These are phyloP conservation scores for Orchesella cincta DNA, from an alignment of 1,140 invertebrate genomes.

Conservation along the genomic window DNA sequence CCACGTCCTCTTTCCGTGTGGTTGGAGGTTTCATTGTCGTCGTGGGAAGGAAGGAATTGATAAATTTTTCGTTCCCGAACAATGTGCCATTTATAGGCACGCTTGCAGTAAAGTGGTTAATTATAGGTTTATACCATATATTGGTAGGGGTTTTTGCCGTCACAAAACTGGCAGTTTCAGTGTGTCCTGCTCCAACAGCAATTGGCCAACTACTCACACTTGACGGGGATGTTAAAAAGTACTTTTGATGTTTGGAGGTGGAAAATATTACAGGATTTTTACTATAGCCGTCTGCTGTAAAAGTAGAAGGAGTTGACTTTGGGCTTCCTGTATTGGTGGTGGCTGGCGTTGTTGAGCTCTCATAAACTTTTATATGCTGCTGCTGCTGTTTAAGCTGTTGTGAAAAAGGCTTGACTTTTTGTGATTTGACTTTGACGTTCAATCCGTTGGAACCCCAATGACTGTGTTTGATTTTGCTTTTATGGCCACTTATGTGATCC, in stretches of 20 bases:
- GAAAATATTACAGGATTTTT: neutral
- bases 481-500: constrained; percentile 2
- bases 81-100: constrained; percentile 8
- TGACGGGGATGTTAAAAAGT: neutral
- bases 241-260: neutral
- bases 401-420: neutral
- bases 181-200: neutral
- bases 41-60: neutral
- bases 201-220: neutral
- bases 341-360: neutral
- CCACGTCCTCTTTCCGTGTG: neutral
- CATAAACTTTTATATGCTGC: constrained; percentile 19
- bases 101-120: constrained; percentile 35
- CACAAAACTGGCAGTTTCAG: constrained; percentile 10
- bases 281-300: neutral
- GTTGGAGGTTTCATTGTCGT: neutral
- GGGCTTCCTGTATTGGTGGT: too few species aligned
- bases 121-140: constrained; percentile 44
- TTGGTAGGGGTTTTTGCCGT: constrained; percentile 32
- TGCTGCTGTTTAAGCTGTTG: neutral
- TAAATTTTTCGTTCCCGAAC: neutral
- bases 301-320: constrained; percentile 13
- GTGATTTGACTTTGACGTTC: constrained; percentile 8
- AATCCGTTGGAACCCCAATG: constrained; percentile 19
- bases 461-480: constrained; percentile 25